A percentile compares a stretch with the other conserved stretches of the same genome.
Evolutionary conservation across 2,113 vertebrate genomes (phyloP).

Genomic region (Columba janthina): DNA sequence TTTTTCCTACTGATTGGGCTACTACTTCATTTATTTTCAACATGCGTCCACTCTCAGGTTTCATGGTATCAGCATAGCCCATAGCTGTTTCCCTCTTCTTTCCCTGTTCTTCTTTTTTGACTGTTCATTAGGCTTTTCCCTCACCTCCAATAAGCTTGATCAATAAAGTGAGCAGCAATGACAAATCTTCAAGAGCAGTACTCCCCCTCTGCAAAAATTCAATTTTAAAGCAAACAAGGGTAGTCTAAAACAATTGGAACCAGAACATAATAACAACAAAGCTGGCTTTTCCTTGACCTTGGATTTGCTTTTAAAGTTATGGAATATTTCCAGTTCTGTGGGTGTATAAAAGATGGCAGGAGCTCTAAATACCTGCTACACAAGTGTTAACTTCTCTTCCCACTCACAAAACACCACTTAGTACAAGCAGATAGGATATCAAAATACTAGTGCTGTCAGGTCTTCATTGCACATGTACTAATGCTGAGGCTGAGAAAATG

Average conservation of each 20-base stretch:
- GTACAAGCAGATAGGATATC: not conserved
- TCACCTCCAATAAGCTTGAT: not conserved
- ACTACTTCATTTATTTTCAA: not conserved
- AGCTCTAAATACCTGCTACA: not conserved
- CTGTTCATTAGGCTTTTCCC: not conserved
- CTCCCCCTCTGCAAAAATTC: not conserved
- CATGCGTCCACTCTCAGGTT: not conserved
- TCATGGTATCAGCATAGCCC: not conserved
- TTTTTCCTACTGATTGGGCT: not conserved
- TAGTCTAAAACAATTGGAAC: not conserved
- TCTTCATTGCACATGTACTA: not conserved
- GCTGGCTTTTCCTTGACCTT: not conserved
- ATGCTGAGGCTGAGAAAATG: not conserved
- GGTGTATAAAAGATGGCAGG: conserved; percentile 1
- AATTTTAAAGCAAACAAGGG: not conserved
- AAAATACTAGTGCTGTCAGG: not conserved
- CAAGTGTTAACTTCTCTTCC: not conserved
- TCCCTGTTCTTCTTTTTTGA: not conserved
- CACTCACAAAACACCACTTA: not conserved
- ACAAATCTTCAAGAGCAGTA: not conserved
- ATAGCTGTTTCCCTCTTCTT: not conserved
- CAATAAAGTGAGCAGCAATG: not conserved
- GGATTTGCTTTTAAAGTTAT: conserved; percentile 4
- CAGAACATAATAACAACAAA: not conserved
- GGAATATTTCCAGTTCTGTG: conserved; percentile 6